Evolutionary conservation across 2,113 vertebrate species (phyloP).

Genomic region (Cavia porcellus): DNA sequence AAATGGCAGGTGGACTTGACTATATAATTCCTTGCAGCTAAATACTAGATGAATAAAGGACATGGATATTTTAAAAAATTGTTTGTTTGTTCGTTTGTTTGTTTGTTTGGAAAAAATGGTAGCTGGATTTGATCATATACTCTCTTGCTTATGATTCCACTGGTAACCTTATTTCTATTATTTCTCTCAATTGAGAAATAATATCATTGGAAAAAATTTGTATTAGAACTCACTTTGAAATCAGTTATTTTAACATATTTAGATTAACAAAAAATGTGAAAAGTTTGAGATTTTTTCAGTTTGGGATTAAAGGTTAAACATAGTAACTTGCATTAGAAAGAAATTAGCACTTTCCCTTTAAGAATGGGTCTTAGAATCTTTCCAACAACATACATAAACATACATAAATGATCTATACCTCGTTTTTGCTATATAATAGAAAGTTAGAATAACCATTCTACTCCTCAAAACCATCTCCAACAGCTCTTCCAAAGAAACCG

Average conservation of each 20-base stretch:
- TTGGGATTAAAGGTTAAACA: neutral
- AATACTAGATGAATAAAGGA: neutral
- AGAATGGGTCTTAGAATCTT: neutral
- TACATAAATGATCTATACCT: neutral
- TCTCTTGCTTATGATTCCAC: neutral
- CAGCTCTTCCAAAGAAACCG: neutral
- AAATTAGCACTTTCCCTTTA: neutral
- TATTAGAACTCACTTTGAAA: slow-evolving; percentile 32
- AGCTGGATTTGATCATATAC: neutral
- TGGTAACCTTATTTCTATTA: neutral
- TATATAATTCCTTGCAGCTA: neutral
- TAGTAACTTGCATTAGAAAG: neutral
- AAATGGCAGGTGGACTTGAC: neutral
- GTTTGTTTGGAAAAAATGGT: neutral
- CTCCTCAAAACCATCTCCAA: neutral
- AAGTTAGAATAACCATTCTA: neutral
- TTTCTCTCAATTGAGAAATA: neutral
- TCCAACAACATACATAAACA: neutral
- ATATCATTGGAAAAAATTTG: neutral
- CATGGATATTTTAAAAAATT: neutral
- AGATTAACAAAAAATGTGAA: neutral
- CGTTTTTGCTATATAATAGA: neutral
- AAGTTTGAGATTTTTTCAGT: neutral
- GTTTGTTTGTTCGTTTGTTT: neutral
- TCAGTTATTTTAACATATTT: neutral